Conservation (phyloP, 2,888 invertebrate species). For the Eristalis tenax region DNA sequence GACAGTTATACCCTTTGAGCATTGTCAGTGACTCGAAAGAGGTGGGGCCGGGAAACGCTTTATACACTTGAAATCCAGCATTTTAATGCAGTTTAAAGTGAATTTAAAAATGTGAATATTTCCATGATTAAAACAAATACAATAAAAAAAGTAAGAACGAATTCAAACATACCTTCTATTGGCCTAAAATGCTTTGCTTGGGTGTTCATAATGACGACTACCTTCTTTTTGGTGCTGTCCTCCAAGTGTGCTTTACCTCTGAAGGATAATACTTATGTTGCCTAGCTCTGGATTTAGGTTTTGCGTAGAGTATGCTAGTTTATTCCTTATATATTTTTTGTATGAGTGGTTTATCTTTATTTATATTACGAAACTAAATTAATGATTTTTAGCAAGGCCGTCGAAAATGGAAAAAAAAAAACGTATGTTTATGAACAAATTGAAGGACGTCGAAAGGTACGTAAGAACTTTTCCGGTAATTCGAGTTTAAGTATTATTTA, state of each 20-base stretch:
- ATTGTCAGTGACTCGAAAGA: too few species aligned
- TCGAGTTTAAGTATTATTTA: slow-evolving; percentile 59
- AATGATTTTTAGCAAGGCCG: slow-evolving; percentile 53
- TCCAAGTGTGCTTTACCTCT: slow-evolving; percentile 79
- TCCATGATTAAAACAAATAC: neutral
- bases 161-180: slow-evolving; percentile 78
- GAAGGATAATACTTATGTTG: slow-evolving; percentile 76
- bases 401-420: slow-evolving; percentile 57
- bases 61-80: too few species aligned
- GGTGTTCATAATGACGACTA: slow-evolving; percentile 78
- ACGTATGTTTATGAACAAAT: slow-evolving; percentile 47
- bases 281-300: neutral
- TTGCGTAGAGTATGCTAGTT: neutral
- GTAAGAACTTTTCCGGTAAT: slow-evolving; percentile 62
- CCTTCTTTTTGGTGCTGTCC: slow-evolving; percentile 23
- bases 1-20: too few species aligned
- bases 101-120: neutral
- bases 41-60: too few species aligned
- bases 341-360: slow-evolving; percentile 3
- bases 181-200: slow-evolving; percentile 81
- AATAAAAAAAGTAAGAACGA: neutral
- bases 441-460: slow-evolving; percentile 69
- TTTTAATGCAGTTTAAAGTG: too few species aligned
- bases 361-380: slow-evolving; percentile 45
- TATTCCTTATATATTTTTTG: slow-evolving; percentile 24